Percentiles rank a stretch among this genome's conserved stretches.
phyloP scores from a whole-genome alignment of 2,797 vertebrate species.

The Oryzias dopingdopingensis region DNA sequence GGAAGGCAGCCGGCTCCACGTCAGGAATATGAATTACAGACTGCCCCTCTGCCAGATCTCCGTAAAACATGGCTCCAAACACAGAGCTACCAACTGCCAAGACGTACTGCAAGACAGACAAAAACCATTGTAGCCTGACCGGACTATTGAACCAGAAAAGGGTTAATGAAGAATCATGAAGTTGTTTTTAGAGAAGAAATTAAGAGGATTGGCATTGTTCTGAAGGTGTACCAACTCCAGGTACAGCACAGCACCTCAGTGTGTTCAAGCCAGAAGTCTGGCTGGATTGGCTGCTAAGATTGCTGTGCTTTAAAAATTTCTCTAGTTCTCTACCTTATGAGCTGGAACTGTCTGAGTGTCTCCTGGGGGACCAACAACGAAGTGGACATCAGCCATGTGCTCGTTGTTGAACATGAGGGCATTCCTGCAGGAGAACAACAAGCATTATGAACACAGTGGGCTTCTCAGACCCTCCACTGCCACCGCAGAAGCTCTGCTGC shows the following conservation, averaged over 20 bases:
- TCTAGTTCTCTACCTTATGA: slow-evolving; percentile 82
- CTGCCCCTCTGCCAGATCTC: slow-evolving; percentile 89
- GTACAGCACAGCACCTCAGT: too few relatives aligned
- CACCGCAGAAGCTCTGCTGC: background rate
- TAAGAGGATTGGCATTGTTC: background rate
- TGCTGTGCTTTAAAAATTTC: too few relatives aligned
- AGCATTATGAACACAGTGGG: background rate
- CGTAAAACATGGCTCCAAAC: slow-evolving; percentile 97
- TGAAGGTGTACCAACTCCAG: too few relatives aligned
- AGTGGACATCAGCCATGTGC: slow-evolving; percentile 94
- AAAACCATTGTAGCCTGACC: background rate
- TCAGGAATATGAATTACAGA: slow-evolving; percentile 94
- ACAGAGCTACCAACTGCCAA: slow-evolving; percentile 95
- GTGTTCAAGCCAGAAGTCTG: too few relatives aligned
- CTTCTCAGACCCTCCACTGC: background rate
- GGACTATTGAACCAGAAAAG: background rate
- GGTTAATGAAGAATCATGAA: background rate
- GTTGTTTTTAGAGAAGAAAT: background rate
- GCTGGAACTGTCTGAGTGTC: slow-evolving; percentile 86
- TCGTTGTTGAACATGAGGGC: slow-evolving; percentile 97
- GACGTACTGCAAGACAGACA: slow-evolving; percentile 45
- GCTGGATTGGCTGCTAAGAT: too few relatives aligned
- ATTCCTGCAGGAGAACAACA: slow-evolving; percentile 74
- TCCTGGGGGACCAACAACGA: slow-evolving; percentile 87
- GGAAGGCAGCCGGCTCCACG: slow-evolving; percentile 92